Conservation (phyloP, 2,797 vertebrate genomes). For the Alcedo atthis region DNA sequence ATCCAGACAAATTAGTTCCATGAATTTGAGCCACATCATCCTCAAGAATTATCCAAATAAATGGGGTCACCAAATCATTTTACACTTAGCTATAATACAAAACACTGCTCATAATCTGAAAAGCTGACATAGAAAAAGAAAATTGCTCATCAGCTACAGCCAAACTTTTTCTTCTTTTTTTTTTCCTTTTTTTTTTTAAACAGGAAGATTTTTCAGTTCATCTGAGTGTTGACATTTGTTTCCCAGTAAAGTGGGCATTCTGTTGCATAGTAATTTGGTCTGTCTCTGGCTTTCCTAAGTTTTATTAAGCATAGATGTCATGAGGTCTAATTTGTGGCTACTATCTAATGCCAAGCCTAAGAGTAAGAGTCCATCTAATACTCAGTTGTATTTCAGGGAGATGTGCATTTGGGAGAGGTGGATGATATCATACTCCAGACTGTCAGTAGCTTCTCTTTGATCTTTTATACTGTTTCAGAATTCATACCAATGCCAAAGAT, state of each 20-base stretch:
- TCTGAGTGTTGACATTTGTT: not conserved
- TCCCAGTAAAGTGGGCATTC: not conserved
- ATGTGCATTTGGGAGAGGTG: not conserved
- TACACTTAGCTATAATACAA: conserved; percentile 36
- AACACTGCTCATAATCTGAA: not conserved
- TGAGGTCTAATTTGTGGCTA: not conserved
- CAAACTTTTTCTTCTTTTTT: too few species aligned
- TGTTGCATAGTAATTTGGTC: not conserved
- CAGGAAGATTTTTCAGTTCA: not conserved
- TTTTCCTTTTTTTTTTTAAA: not conserved
- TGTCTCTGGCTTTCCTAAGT: not conserved
- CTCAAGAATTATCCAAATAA: conserved; percentile 73
- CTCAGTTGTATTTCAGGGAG: not conserved
- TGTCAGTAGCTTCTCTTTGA: not conserved
- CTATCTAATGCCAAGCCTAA: not conserved
- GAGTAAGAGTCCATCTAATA: not conserved
- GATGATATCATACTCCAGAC: not conserved
- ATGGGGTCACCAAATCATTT: conserved; percentile 50
- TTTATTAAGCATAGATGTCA: not conserved
- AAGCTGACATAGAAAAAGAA: not conserved
- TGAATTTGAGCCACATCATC: conserved; percentile 68
- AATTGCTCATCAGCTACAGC: not conserved
- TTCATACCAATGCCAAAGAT: not conserved
- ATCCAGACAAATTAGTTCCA: conserved; percentile 78
- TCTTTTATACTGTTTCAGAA: not conserved